Base-by-base conservation (phyloP, 2,888 invertebrate genomes). In the Tinea semifulvella region DNA sequence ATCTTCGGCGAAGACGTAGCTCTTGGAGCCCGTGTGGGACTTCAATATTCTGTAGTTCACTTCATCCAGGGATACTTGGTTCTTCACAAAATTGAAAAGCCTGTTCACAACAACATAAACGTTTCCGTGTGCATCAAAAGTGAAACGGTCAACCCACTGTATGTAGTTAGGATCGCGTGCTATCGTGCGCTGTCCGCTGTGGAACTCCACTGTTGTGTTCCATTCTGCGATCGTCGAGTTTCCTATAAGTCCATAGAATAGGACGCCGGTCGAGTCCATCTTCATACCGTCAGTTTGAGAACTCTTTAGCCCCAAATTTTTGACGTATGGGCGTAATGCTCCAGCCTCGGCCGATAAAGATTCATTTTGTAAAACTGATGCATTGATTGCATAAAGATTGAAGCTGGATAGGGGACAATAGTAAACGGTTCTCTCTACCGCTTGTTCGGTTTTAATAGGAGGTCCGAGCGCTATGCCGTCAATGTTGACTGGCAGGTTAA, bases 281-380 rank as follows among this genome's bases (percentile, higher is more conserved):
- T 86, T 83, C 88, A 91, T 89, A 1, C 90, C 90, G 55, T 88
- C 89, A 0, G 87, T 86, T 62, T 89, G 88, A 0, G 89, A 89
- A 1, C 77, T 63, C 58, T 89, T 89, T 1, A 66, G 56, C 0
- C 89, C 90, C 28, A 88, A 63, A 49, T 87, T 85, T 5, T 66
- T 75, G 0, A 90, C 83, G 48, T 80, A 68, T 0, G 74, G 67
- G n/a, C 72, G 66, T 4, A 79, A 50, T 6, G 68, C 68, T 38
- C 67, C 65, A 1, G 54, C 53, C 6, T 63, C 65, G 45, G 56
- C 59, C 0, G 68, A 66, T 18, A 82, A 58, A 3, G 77, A 68
- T 47, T 85, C 83, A 51, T 85, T 84, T 45, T 83, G 84, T 14
- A 91, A 64, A 16, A 84, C 70, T 0, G 83, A 82, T 0, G 87